Percentiles rank a stretch among this genome's conserved stretches.
Conservation (phyloP, 1,140 invertebrate genomes). For the Trichonephila clavipes region DNA sequence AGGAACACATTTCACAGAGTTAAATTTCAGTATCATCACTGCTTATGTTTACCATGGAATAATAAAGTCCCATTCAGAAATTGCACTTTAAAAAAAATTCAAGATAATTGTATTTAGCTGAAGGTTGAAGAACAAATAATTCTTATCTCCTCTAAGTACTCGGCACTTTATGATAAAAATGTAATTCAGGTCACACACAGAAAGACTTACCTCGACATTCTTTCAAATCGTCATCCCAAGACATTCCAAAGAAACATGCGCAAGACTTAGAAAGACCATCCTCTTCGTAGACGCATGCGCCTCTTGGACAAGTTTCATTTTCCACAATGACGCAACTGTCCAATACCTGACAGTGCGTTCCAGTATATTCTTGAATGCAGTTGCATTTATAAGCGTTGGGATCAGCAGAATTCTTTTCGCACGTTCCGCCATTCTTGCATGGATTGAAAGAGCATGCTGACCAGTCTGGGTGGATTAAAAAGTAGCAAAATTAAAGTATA, state of each 20-base stretch:
- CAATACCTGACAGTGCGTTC: conserved; percentile 27
- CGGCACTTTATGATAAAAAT: neutral
- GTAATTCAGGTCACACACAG: neutral
- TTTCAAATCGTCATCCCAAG: conserved; percentile 28
- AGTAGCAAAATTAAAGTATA: neutral
- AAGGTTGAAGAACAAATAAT: no score
- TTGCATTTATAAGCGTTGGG: neutral
- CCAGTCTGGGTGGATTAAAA: neutral
- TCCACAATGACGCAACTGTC: neutral
- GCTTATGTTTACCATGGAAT: no score
- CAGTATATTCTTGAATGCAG: neutral
- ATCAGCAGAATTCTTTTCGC: neutral
- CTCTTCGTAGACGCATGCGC: neutral
- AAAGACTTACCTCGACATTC: conserved; percentile 53
- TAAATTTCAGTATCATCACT: no score
- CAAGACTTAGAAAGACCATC: neutral
- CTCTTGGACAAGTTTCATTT: neutral
- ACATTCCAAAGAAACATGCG: conserved; percentile 52
- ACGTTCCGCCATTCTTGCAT: conserved; percentile 34
- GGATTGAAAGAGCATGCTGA: conserved; percentile 20
- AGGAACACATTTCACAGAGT: no score
- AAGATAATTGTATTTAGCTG: no score
- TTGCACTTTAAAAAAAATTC: no score
- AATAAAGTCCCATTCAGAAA: no score
- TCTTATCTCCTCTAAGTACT: no score